A percentile compares a stretch with the other conserved stretches of the same genome.
Evolutionary conservation across 2,888 invertebrate species (phyloP).

Genomic region (Oxytorus armatus): DNA sequence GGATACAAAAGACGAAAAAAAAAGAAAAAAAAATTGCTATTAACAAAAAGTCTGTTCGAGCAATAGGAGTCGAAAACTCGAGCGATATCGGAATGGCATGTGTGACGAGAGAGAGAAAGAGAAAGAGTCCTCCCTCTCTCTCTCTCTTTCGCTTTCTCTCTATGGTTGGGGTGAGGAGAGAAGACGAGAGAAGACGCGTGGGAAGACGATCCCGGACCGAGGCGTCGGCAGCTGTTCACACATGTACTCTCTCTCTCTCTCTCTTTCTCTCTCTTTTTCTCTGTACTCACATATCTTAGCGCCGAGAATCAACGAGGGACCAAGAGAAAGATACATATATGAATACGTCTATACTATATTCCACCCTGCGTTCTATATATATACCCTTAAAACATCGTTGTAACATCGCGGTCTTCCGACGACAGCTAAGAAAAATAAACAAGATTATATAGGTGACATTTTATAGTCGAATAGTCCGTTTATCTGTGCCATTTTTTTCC

Average conservation of each 20-base stretch:
- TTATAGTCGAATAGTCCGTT: constrained; percentile 39
- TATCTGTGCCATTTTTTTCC: constrained; percentile 11
- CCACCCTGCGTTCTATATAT: constrained; percentile 33
- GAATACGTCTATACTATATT: constrained; percentile 3
- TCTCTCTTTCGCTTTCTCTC: constrained; percentile 12
- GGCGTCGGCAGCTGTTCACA: constrained; percentile 82
- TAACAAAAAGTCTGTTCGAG: constrained; percentile 3
- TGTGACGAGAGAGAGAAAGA: constrained; percentile 52
- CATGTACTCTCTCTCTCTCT: constrained; percentile 74
- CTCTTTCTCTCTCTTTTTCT: constrained; percentile 31
- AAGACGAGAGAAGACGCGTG: constrained; percentile 80
- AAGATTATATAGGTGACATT: constrained; percentile 36
- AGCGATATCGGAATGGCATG: constrained; percentile 59
- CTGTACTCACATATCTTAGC: constrained; percentile 51
- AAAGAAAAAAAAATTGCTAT: constrained; percentile 31
- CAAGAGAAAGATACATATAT: constrained; percentile 27
- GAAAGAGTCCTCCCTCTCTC: constrained; percentile 18
- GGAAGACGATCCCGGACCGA: constrained; percentile 77
- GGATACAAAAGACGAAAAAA: no score
- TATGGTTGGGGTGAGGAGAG: constrained; percentile 51
- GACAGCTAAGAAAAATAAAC: constrained; percentile 47
- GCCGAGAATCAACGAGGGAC: constrained; percentile 51
- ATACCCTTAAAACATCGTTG: constrained; percentile 14
- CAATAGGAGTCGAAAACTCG: constrained; percentile 32
- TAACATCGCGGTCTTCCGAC: constrained; percentile 34